Evolutionary conservation across 1,140 invertebrate species (phyloP).

Genomic region (Drosophila lacertosa): DNA sequence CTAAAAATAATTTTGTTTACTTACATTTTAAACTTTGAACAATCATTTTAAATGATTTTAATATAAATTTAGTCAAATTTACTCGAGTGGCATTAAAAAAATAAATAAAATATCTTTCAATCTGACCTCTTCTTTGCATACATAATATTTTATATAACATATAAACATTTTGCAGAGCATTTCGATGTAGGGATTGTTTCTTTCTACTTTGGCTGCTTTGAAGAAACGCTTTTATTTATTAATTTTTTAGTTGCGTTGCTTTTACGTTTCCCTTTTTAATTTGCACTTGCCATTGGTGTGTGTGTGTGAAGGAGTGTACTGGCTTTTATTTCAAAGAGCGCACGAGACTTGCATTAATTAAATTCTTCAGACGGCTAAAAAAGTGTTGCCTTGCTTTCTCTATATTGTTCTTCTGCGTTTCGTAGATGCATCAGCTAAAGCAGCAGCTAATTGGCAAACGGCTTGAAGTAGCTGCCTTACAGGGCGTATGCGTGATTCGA

Average conservation of each 20-base stretch:
- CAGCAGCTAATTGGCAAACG: constrained; percentile 62
- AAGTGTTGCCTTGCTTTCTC: constrained; percentile 31
- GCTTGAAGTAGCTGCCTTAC: constrained; percentile 42
- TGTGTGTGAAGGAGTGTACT: background rate
- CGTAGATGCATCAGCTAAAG: constrained; percentile 25
- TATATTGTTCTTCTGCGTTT: constrained; percentile 24
- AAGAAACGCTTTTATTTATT: constrained; percentile 26
- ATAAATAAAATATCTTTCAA: too few relatives aligned
- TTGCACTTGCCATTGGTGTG: constrained; percentile 25
- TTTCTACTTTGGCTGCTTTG: constrained; percentile 2
- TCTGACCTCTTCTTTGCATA: too few relatives aligned
- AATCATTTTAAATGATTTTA: too few relatives aligned
- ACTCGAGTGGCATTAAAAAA: too few relatives aligned
- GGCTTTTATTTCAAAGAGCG: constrained; percentile 45
- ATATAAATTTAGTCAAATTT: too few relatives aligned
- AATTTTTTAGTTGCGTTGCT: constrained; percentile 29
- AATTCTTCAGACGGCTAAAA: constrained; percentile 68
- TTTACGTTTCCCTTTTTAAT: constrained; percentile 57
- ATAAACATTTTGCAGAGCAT: constrained; percentile 12
- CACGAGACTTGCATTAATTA: constrained; percentile 72
- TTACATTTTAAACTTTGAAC: too few relatives aligned
- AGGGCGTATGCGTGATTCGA: constrained; percentile 57
- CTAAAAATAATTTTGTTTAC: too few relatives aligned
- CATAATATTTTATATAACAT: too few relatives aligned
- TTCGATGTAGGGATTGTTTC: too few relatives aligned